These are phyloP conservation scores for Sanderia malayensis DNA, from an alignment of 30 jellyfish, hydroid and myxozoan genomes.

Conservation along the genomic window DNA sequence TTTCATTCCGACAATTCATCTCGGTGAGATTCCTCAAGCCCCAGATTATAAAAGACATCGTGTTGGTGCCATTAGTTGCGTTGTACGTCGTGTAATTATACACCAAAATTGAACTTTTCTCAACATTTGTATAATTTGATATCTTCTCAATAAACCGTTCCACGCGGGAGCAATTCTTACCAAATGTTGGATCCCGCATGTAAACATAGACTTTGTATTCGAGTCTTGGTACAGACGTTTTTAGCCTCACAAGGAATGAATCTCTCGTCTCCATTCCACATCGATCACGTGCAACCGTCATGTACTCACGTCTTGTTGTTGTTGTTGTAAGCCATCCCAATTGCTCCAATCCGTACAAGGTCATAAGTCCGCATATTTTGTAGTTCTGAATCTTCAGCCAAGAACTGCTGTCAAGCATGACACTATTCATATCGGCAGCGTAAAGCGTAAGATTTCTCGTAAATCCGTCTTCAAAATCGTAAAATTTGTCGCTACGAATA, in stretches of 20 bases:
- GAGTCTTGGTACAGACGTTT: constrained; percentile 13
- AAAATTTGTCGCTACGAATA: constrained; percentile 59
- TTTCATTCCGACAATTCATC: constrained; percentile 58
- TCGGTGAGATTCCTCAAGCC: constrained; percentile 57
- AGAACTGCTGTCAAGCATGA: neutral
- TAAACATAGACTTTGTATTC: constrained; percentile 28
- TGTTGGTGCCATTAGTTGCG: constrained; percentile 8
- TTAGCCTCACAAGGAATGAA: constrained; percentile 35
- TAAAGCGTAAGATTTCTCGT: constrained; percentile 60
- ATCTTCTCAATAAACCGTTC: constrained; percentile 29
- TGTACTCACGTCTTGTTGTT: constrained; percentile 30
- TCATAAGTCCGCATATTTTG: constrained; percentile 61
- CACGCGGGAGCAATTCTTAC: constrained; percentile 64
- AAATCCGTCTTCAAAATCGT: constrained; percentile 72
- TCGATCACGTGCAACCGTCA: constrained; percentile 56
- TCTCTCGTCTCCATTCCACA: constrained; percentile 55
- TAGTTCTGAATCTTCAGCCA: constrained; percentile 70
- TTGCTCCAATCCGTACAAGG: constrained; percentile 4
- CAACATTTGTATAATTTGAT: constrained; percentile 39
- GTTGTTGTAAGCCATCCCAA: constrained; percentile 1
- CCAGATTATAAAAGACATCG: constrained; percentile 65
- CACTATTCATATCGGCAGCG: constrained; percentile 6
- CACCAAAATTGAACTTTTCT: constrained; percentile 15
- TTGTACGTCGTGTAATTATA: constrained; percentile 28
- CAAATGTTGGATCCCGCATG: constrained; percentile 16